Evolutionary conservation across 1,140 invertebrate genomes (phyloP).

Genomic region (Caerostris extrusa): DNA sequence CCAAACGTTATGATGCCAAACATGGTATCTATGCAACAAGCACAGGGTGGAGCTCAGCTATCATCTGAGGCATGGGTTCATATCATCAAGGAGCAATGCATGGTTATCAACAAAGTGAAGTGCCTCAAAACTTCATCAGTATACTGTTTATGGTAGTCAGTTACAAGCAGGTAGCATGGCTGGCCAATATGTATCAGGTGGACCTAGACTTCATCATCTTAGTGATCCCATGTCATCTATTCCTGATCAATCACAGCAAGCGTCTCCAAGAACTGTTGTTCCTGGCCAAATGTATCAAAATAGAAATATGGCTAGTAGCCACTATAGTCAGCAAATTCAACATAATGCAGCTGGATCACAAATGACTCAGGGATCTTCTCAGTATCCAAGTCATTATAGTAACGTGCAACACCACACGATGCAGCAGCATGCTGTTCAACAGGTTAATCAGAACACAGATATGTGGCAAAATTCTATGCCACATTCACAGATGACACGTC

Average conservation of each 20-base stretch:
- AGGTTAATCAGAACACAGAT: constrained; percentile 73
- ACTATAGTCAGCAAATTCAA: constrained; percentile 69
- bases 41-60: constrained; percentile 63
- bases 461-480: constrained; percentile 76
- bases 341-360: constrained; percentile 70
- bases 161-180: constrained; percentile 68
- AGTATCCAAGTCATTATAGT: constrained; percentile 76
- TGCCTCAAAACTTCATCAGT: constrained; percentile 78
- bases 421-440: constrained; percentile 68
- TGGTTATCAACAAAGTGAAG: constrained; percentile 77
- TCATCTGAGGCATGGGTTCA: constrained; percentile 65
- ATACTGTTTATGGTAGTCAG: constrained; percentile 75
- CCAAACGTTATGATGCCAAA: constrained; percentile 72
- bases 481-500: constrained; percentile 75
- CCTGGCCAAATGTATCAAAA: constrained; percentile 76
- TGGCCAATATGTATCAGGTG: constrained; percentile 75
- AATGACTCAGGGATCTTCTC: constrained; percentile 66
- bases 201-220: constrained; percentile 76
- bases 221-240: constrained; percentile 70
- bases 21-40: constrained; percentile 73
- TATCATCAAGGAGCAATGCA: constrained; percentile 77
- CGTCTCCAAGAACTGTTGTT: constrained; percentile 72
- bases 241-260: constrained; percentile 65
- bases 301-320: constrained; percentile 55
- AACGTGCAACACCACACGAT: constrained; percentile 63